These are phyloP conservation scores for Tiliacea aurago DNA, from an alignment of 2,888 invertebrate genomes.

Conservation along the genomic window DNA sequence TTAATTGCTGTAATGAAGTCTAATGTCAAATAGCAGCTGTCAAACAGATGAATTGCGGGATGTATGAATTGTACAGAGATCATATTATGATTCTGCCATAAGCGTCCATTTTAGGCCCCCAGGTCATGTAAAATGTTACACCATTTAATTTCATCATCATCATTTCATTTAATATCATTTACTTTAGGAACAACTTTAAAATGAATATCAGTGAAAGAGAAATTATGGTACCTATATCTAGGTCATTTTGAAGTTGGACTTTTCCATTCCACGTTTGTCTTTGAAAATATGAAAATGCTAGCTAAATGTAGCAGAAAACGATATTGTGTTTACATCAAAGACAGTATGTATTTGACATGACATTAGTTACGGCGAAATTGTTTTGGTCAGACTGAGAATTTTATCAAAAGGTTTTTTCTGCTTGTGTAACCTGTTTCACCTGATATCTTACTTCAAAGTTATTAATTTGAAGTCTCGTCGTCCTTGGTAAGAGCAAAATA, in stretches of 20 bases:
- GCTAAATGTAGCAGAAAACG: not conserved
- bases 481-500: too few relatives aligned
- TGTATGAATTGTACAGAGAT: too few relatives aligned
- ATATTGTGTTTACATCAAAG: constrained; percentile 45
- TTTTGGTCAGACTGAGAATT: constrained; percentile 15
- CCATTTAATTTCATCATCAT: too few relatives aligned
- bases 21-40: too few relatives aligned
- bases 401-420: constrained; percentile 1
- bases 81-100: too few relatives aligned
- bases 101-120: too few relatives aligned
- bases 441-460: not conserved
- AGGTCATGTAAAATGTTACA: too few relatives aligned
- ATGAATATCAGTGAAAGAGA: not conserved
- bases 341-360: constrained; percentile 11
- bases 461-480: not conserved
- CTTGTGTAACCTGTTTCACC: not conserved
- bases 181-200: not conserved
- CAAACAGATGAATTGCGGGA: too few relatives aligned
- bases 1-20: too few relatives aligned
- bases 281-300: constrained; percentile 4
- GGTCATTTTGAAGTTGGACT: constrained; percentile 67
- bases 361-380: not conserved
- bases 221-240: constrained; percentile 67
- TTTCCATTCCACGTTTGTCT: constrained; percentile 22
- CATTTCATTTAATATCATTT: too few relatives aligned